Conservation (phyloP, 2,888 invertebrate genomes). For the Eilema sororculum region DNA sequence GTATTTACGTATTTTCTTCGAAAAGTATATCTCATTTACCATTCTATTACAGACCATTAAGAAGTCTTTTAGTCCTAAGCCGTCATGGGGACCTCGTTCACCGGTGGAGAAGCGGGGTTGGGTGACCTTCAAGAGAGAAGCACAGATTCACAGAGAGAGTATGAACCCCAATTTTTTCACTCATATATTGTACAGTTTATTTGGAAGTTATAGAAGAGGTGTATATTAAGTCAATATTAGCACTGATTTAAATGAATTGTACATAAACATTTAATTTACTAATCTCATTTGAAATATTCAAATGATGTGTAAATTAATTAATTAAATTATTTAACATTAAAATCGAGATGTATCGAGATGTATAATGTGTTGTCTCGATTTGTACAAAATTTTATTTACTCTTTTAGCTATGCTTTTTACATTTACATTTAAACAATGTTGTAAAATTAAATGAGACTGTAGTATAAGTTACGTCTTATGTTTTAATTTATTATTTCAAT, state of each 20-base stretch:
- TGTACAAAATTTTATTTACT: neutral
- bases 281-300: neutral
- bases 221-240: neutral
- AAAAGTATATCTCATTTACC: neutral
- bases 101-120: slow-evolving; percentile 82
- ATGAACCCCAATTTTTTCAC: slow-evolving; percentile 45
- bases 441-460: neutral
- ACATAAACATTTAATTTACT: neutral
- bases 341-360: too few species aligned
- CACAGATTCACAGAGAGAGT: slow-evolving; percentile 63
- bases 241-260: neutral
- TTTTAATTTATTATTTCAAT: too few species aligned
- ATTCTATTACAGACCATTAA: slow-evolving; percentile 74
- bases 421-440: neutral
- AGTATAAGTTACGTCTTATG: too few species aligned
- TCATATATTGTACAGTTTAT: slow-evolving; percentile 67
- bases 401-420: neutral
- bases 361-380: neutral
- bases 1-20: too few species aligned
- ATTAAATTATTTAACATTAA: too few species aligned
- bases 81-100: slow-evolving; percentile 89
- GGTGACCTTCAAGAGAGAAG: slow-evolving; percentile 83
- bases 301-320: too few species aligned
- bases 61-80: slow-evolving; percentile 74
- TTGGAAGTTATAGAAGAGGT: slow-evolving; percentile 53